phyloP scores from a whole-genome alignment of 2,888 invertebrate genomes.

The Ormyrus thymus region DNA sequence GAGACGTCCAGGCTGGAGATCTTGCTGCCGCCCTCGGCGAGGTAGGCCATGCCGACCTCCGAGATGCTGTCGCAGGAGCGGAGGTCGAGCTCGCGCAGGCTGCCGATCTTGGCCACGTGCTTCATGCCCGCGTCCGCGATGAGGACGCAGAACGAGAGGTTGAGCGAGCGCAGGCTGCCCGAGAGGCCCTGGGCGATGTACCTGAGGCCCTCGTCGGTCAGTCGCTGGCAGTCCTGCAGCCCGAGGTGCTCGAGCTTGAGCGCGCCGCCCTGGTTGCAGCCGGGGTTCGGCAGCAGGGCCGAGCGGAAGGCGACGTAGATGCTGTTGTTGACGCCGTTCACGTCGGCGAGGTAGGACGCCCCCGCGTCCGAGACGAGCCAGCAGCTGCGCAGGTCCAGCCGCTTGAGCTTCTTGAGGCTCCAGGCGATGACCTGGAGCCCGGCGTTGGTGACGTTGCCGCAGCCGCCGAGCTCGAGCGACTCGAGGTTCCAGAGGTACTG shows the following conservation, averaged over 20 bases:
- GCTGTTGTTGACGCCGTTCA: conserved; percentile 75
- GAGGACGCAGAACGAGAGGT: conserved; percentile 95
- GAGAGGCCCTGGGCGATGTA: conserved; percentile 88
- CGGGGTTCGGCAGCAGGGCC: conserved; percentile 86
- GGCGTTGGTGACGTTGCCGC: conserved; percentile 92
- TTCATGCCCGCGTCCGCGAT: conserved; percentile 95
- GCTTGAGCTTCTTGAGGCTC: conserved; percentile 89
- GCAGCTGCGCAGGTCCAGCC: conserved; percentile 92
- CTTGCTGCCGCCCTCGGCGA: conserved; percentile 91
- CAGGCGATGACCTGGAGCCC: conserved; percentile 91
- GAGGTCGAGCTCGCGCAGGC: conserved; percentile 89
- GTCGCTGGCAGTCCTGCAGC: conserved; percentile 94
- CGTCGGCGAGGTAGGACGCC: conserved; percentile 89
- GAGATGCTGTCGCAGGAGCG: conserved; percentile 95
- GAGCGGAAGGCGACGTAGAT: too few relatives aligned
- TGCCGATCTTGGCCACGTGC: conserved; percentile 89
- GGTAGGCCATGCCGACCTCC: conserved; percentile 92
- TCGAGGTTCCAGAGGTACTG: conserved; percentile 90
- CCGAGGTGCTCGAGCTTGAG: conserved; percentile 89
- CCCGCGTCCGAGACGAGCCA: conserved; percentile 95
- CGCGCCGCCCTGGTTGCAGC: conserved; percentile 81
- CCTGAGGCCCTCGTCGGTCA: conserved; percentile 92
- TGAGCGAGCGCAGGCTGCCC: conserved; percentile 87
- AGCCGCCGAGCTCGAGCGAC: conserved; percentile 92
- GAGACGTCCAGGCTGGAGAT: conserved; percentile 92